A percentile compares a stretch with the other conserved stretches of the same genome.
Conservation (phyloP, 92 coral and sea anemone species). For the Paragorgia papillata region DNA sequence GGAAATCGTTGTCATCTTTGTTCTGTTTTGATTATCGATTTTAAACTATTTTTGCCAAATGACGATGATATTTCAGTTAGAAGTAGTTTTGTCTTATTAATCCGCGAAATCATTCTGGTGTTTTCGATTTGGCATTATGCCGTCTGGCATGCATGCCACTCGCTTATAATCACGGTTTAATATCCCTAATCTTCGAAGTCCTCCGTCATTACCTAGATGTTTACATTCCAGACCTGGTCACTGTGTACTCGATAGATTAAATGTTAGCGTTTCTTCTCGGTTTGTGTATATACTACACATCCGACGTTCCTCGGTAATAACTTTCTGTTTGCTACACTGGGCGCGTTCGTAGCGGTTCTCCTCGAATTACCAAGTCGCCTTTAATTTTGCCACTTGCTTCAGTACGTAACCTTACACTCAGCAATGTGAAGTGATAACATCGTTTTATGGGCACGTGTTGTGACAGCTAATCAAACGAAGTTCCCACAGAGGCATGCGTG, state of each 20-base stretch:
- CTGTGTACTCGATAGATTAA: slow-evolving; percentile 9
- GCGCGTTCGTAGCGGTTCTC: too few relatives aligned
- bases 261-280: not conserved
- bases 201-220: not conserved
- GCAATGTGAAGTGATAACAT: too few relatives aligned
- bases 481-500: slow-evolving; percentile 13
- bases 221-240: slow-evolving; percentile 19
- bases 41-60: not conserved
- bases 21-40: not conserved
- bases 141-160: too few relatives aligned
- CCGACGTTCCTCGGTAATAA: not conserved
- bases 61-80: not conserved
- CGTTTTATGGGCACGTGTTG: too few relatives aligned
- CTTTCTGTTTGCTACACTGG: not conserved
- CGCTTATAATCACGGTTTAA: too few relatives aligned
- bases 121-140: too few relatives aligned
- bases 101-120: not conserved
- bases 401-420: too few relatives aligned
- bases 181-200: not conserved
- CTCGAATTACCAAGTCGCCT: not conserved
- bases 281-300: not conserved
- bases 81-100: not conserved
- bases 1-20: not conserved
- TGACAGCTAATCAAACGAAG: slow-evolving; percentile 28
- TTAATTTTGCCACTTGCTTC: too few relatives aligned